These are phyloP conservation scores for Zaprionus obscuricornis DNA, from an alignment of 2,888 invertebrate species.

Conservation along the genomic window DNA sequence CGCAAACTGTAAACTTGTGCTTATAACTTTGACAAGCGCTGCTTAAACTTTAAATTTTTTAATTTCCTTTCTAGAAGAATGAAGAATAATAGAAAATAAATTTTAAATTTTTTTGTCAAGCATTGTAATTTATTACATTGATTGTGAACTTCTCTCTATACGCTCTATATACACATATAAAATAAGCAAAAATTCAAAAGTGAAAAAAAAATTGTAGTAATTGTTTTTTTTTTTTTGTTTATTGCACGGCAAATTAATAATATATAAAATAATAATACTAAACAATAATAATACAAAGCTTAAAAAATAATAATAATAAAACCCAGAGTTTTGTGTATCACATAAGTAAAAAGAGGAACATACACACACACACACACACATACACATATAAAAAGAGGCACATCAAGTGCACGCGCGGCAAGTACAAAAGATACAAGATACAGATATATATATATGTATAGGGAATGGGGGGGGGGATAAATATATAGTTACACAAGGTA, in stretches of 20 bases:
- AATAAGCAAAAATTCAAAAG: slow-evolving; percentile 8
- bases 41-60: no score
- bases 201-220: not conserved
- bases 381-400: slow-evolving; percentile 18
- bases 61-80: not conserved
- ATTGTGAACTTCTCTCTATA: slow-evolving; percentile 57
- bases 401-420: slow-evolving; percentile 33
- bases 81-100: not conserved
- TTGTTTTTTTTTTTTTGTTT: no score
- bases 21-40: no score
- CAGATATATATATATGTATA: slow-evolving; percentile 25
- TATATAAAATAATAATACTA: slow-evolving; percentile 50
- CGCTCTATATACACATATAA: slow-evolving; percentile 44
- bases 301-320: slow-evolving; percentile 16
- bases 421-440: slow-evolving; percentile 57
- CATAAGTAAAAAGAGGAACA: slow-evolving; percentile 41
- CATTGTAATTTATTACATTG: slow-evolving; percentile 62
- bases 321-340: slow-evolving; percentile 37
- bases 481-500: no score
- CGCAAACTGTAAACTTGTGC: not conserved
- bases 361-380: slow-evolving; percentile 28
- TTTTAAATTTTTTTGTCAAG: slow-evolving; percentile 19
- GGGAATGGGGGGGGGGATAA: no score
- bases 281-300: slow-evolving; percentile 30
- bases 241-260: slow-evolving; percentile 28